Conservation (phyloP, 1,140 invertebrate species). For the Pentalonia nigronervosa region DNA sequence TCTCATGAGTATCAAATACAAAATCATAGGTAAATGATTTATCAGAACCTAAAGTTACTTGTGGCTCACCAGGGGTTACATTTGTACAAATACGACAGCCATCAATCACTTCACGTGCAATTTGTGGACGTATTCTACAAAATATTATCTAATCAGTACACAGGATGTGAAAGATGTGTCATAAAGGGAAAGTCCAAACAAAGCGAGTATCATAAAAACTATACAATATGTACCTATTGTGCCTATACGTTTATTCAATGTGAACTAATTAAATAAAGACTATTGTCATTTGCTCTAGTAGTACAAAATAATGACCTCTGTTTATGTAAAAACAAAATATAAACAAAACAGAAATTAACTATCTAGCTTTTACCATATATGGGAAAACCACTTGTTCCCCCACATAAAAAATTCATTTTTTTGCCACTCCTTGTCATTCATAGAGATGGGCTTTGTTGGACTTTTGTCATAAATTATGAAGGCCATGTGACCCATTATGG, state of each 20-base stretch:
- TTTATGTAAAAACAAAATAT: slow-evolving; percentile 25
- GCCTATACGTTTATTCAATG: not conserved
- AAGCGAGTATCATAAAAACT: not conserved
- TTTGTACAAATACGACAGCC: slow-evolving; percentile 92
- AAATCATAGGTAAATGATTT: slow-evolving; percentile 97
- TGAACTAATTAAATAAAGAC: not conserved
- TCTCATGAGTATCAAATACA: slow-evolving; percentile 84
- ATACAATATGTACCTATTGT: not conserved
- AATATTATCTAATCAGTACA: not conserved
- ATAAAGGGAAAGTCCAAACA: slow-evolving; percentile 11
- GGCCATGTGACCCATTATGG: slow-evolving; percentile 28
- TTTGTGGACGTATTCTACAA: slow-evolving; percentile 90
- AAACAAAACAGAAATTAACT: slow-evolving; percentile 46
- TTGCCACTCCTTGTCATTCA: slow-evolving; percentile 51
- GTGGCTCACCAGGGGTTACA: slow-evolving; percentile 86
- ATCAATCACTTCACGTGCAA: slow-evolving; percentile 90
- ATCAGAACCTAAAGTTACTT: slow-evolving; percentile 91
- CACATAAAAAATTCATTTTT: slow-evolving; percentile 53
- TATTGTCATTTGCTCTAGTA: not conserved
- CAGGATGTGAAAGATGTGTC: not conserved
- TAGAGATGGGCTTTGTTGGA: slow-evolving; percentile 18
- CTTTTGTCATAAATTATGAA: slow-evolving; percentile 33
- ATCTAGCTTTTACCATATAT: slow-evolving; percentile 51
- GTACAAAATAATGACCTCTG: slow-evolving; percentile 25
- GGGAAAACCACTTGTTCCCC: slow-evolving; percentile 53